Percentiles rank a stretch among this genome's conserved stretches.
Evolutionary conservation across 2,113 vertebrate genomes (phyloP).

Genomic region (Chrysochloris asiatica): DNA sequence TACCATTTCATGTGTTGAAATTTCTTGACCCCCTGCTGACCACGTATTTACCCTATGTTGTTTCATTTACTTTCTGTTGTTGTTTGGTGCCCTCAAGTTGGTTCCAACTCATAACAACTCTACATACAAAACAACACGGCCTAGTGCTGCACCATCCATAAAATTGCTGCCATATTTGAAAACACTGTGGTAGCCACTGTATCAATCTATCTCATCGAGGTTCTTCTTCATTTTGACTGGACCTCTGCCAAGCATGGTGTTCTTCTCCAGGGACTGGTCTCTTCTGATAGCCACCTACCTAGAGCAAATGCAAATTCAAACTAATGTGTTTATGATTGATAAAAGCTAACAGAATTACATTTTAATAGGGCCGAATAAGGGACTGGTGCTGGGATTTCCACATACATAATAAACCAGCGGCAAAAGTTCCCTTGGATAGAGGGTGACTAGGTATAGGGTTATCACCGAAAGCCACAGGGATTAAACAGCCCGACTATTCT

Average conservation of each 20-base stretch:
- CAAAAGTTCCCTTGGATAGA: slow-evolving; percentile 8
- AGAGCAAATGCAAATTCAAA: not conserved
- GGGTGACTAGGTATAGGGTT: not conserved
- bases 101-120: no score
- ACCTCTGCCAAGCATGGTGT: no score
- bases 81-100: not conserved
- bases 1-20: not conserved
- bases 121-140: no score
- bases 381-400: not conserved
- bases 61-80: not conserved
- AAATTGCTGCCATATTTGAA: no score
- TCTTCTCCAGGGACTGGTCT: not conserved
- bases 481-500: no score
- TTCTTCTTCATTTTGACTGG: no score
- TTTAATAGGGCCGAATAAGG: slow-evolving; percentile 1
- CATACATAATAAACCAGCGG: not conserved
- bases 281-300: not conserved
- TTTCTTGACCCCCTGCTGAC: not conserved
- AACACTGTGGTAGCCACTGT: no score
- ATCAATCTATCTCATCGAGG: no score
- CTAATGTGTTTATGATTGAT: not conserved
- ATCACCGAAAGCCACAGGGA: not conserved
- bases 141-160: no score
- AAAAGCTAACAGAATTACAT: not conserved
- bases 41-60: not conserved